Percentiles rank a stretch among this genome's conserved stretches.
Conservation (phyloP, 2,888 invertebrate genomes). For the Pyrrhosoma nymphula region DNA sequence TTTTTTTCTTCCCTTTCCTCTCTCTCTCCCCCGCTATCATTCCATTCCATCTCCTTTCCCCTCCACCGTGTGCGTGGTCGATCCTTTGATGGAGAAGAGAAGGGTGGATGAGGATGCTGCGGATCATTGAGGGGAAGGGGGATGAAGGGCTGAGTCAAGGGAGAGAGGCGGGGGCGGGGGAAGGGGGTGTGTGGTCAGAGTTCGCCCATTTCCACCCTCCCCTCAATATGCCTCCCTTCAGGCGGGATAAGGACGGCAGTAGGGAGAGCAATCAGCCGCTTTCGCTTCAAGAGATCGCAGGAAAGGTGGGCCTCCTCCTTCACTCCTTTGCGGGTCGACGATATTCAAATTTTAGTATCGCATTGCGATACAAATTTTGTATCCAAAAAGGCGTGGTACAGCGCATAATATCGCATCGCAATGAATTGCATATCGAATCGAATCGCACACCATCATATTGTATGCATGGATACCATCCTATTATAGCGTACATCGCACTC, state of each 20-base stretch:
- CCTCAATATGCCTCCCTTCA: not conserved
- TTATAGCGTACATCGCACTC: too few species aligned
- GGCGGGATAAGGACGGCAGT: not conserved
- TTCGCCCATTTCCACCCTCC: not conserved
- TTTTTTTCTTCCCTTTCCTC: not conserved
- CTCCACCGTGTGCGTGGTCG: not conserved
- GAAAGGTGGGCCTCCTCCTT: not conserved
- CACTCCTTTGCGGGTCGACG: too few species aligned
- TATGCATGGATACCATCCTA: too few species aligned
- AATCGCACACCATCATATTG: too few species aligned
- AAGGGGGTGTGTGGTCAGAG: not conserved
- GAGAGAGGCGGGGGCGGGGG: not conserved
- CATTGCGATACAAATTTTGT: too few species aligned
- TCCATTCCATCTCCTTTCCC: not conserved
- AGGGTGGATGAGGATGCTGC: too few species aligned
- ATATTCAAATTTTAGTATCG: too few species aligned
- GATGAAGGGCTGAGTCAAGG: not conserved
- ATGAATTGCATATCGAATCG: too few species aligned
- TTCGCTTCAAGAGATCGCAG: not conserved
- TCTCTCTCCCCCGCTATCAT: not conserved
- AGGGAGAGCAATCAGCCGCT: conserved; percentile 25
- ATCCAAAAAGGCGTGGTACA: too few species aligned
- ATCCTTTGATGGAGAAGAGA: not conserved
- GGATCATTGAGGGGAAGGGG: too few species aligned
- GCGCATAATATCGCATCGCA: too few species aligned